Base-by-base conservation (phyloP, 2,888 invertebrate genomes). In the Plebejus argus region DNA sequence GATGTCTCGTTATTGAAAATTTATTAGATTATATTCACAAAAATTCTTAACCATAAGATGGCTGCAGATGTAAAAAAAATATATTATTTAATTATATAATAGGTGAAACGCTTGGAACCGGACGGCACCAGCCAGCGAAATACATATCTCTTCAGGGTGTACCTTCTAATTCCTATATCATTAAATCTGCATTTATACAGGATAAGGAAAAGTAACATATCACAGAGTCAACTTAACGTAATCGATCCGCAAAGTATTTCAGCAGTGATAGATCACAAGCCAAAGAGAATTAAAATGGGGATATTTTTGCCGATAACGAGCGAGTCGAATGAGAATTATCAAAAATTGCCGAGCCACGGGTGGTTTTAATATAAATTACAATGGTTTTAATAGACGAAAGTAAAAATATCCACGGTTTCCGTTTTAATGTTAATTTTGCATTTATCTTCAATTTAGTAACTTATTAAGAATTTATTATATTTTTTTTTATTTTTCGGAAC, bases 1-100 rank as follows among this genome's bases (percentile, higher is more conserved):
- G 91, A 92, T 90, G 89, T 93, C 91, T 90, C 91, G 91, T 93
- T 93, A 92, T 89, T 91, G 88, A 91, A 93, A 93, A 91, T 93
- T 92, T 92, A 93, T 92, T 93, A 93, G 93, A 93, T 90, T 91
- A 86, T 85, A 86, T 91, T 92, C 91, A 91, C 90, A 89, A 90
- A 91, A 89, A 85, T 85, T 89, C 90, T 91, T 92, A 91, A 93
- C 94, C 94, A 93, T 93, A 88, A 92, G 93, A 93, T 93, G 94
- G 93, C 93, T 90, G 91, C 92, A 91, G 89, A 92, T 91, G 89
- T 91, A 91, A 88, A 91, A 91, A 91, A 89, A 88, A 90, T 85
- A 88, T 89, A 89, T 89, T 93, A 92, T 93, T 93, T 93, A 92
- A 90, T 90, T 89, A 90, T 90, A 90, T 89, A 85, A 86, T 93